Base-by-base conservation (phyloP, 2,888 invertebrate species). In the Psococerastis gibbosa region DNA sequence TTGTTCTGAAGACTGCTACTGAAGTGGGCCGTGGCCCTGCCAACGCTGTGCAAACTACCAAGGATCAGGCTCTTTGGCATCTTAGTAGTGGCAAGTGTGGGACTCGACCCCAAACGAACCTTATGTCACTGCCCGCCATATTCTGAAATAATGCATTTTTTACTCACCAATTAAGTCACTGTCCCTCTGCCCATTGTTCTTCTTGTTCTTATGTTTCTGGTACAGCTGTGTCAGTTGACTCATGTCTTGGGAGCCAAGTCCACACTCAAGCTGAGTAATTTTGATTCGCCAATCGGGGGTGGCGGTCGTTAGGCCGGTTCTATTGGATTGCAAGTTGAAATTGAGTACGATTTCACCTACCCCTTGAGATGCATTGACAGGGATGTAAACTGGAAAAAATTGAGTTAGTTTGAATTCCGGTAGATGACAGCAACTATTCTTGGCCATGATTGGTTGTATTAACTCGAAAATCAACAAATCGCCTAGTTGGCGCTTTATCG, bases 191-290 rank as follows among this genome's bases (percentile, higher is more conserved):
- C 17, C 3, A 38, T 44, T 43, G 3, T 2, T 5, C 13, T 43
- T 18, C 9, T 32, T 8, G 32, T 23, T 6, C 32, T 23, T 2
- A 1, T 31, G 18, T 32, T 17, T 16, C 3, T 17, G 31, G 32
- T 2, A n/a, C 43, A 32, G 13, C 11, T 9, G 17, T 11, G 18
- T 15, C 6, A 45, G 45, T 22, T 15, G n/a, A 4, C 18, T 38
- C n/a, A 38, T 18, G 35, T 45, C 34, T 15, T 42, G 23, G 16
- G 41, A 22, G 57, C 58, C 46, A 65, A 66, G 67, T 65, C 64
- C 66, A 56, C 71, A 75, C 55, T 74, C 73, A 18, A 75, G 52
- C 53, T 74, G 74, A 0, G 72, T 73, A 32, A 74, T 67, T 49
- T 71, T 67, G 49, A 75, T 64, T 53, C 70, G 68, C 77, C 73